phyloP scores from a whole-genome alignment of 2,888 invertebrate species.

The Patella depressa region DNA sequence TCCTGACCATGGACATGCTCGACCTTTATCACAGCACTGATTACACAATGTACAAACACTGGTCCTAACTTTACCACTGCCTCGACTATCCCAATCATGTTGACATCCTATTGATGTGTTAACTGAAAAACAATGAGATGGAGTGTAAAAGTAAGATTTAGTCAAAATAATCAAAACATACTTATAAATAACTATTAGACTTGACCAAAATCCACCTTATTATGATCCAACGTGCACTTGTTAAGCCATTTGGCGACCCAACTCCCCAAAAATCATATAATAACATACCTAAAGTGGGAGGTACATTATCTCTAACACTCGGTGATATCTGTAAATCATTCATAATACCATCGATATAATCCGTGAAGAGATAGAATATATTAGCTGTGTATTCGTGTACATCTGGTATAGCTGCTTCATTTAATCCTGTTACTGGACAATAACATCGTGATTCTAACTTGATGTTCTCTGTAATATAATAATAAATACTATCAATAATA shows the following conservation, averaged over 20 bases:
- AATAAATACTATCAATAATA: neutral
- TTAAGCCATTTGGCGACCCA: neutral
- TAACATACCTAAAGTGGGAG: constrained; percentile 29
- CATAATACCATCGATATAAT: constrained; percentile 50
- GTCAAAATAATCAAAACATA: neutral
- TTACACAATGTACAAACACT: constrained; percentile 60
- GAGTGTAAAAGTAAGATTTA: neutral
- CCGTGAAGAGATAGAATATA: constrained; percentile 53
- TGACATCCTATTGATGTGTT: constrained; percentile 59
- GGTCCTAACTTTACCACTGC: constrained; percentile 37
- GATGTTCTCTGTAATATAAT: neutral
- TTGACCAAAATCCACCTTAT: too few species aligned
- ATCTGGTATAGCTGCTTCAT: constrained; percentile 42
- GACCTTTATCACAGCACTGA: constrained; percentile 52
- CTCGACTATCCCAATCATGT: constrained; percentile 47
- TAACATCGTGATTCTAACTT: neutral
- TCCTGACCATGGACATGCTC: constrained; percentile 52
- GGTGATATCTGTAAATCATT: constrained; percentile 39
- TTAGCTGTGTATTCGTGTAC: constrained; percentile 56
- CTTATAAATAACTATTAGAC: too few species aligned
- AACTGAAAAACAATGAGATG: constrained; percentile 40
- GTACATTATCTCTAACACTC: constrained; percentile 38
- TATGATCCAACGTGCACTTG: neutral
- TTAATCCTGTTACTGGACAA: constrained; percentile 30
- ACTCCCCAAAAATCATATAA: neutral